Evolutionary conservation across 1,140 invertebrate species (phyloP).

Genomic region (Drosophila navojoa): DNA sequence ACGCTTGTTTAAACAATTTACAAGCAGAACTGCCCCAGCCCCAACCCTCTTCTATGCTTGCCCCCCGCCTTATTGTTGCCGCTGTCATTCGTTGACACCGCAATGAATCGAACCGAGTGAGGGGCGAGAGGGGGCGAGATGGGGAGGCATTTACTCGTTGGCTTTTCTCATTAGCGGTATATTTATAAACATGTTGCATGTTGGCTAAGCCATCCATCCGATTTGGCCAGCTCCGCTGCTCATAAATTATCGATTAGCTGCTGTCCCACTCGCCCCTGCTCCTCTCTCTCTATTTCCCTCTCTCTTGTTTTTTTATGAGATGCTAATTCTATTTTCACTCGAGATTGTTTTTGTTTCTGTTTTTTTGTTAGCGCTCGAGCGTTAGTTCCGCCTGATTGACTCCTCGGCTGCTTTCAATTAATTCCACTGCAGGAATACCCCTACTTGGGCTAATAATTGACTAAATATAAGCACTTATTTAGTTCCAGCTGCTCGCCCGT

Average conservation of each 20-base stretch:
- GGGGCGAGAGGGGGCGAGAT: constrained; percentile 3
- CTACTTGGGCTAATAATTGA: constrained; percentile 13
- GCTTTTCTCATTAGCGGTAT: constrained; percentile 68
- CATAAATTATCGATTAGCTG: constrained; percentile 76
- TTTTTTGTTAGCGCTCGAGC: constrained; percentile 24
- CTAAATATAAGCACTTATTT: constrained; percentile 1
- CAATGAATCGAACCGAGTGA: constrained; percentile 39
- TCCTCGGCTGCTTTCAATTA: constrained; percentile 68
- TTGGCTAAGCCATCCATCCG: constrained; percentile 8
- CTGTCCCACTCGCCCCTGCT: constrained; percentile 1
- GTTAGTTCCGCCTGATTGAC: constrained; percentile 54
- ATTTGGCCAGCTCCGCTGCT: constrained; percentile 43
- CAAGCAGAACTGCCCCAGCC: constrained; percentile 12
- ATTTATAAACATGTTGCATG: constrained; percentile 77
- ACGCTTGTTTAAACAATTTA: constrained; percentile 73
- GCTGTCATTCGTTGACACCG: constrained; percentile 29
- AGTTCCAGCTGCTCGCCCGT: not conserved
- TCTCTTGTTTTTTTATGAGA: constrained; percentile 44
- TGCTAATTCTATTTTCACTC: constrained; percentile 69
- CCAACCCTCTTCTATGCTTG: not conserved
- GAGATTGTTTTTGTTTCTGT: no score
- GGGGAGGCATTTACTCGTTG: constrained; percentile 9
- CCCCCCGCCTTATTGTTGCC: not conserved
- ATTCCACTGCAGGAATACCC: constrained; percentile 29
- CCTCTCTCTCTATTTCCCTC: constrained; percentile 5